A percentile compares a stretch with the other conserved stretches of the same genome.
These are phyloP conservation scores for Sorex araneus DNA, from an alignment of 2,113 vertebrate genomes.

Conservation along the genomic window DNA sequence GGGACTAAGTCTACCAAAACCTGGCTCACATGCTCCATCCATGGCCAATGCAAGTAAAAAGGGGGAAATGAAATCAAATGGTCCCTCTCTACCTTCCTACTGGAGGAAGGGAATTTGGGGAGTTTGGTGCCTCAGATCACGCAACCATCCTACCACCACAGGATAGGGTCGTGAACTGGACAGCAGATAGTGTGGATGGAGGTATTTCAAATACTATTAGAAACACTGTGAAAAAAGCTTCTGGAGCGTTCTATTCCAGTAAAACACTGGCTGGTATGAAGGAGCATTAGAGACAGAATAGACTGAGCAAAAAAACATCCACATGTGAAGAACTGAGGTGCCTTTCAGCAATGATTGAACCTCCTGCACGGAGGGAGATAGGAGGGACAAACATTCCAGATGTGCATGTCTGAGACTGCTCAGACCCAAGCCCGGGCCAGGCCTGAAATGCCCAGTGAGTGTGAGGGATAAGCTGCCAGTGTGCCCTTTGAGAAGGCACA, in stretches of 20 bases:
- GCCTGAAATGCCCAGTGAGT: not conserved
- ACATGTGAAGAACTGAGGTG: not conserved
- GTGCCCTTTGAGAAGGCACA: not conserved
- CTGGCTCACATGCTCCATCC: not conserved
- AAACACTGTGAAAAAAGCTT: not conserved
- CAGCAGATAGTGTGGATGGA: not conserved
- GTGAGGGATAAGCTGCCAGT: not conserved
- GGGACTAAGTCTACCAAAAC: not conserved
- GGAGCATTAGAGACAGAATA: not conserved
- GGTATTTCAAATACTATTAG: not conserved
- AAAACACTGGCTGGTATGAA: not conserved
- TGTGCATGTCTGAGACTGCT: accelerated
- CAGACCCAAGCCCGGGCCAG: not conserved
- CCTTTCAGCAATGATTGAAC: not conserved
- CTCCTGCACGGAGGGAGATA: not conserved
- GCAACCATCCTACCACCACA: not conserved
- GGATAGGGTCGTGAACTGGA: not conserved
- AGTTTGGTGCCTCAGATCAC: too few species aligned
- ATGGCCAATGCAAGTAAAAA: slow-evolving; percentile 22
- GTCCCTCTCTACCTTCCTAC: not conserved
- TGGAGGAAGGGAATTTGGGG: not conserved
- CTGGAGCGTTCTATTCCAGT: not conserved
- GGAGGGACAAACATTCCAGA: not conserved
- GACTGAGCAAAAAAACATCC: not conserved
- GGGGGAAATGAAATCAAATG: slow-evolving; percentile 48